Conservation (phyloP, 2,797 vertebrate genomes). For the Sarcoramphus papa region DNA sequence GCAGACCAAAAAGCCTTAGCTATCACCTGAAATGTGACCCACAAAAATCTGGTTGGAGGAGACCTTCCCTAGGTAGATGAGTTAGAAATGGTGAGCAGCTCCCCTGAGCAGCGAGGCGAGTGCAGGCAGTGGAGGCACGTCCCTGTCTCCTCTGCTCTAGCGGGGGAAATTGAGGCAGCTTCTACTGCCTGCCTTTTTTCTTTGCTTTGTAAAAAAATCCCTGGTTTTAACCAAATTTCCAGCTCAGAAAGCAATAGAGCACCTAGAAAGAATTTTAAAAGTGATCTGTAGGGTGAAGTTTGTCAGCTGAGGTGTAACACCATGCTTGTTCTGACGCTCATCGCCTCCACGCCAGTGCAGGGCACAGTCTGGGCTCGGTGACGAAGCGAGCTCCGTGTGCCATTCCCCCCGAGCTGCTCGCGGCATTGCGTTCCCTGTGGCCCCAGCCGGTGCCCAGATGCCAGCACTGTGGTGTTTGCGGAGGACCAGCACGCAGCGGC, state of each 20-base stretch:
- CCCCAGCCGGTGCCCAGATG: accelerated
- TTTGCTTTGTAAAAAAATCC: conserved; percentile 17
- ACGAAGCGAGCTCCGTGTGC: accelerated
- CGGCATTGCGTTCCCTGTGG: not conserved
- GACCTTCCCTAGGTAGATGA: not conserved
- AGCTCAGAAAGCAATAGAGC: not conserved
- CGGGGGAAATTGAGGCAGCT: not conserved
- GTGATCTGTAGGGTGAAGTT: not conserved
- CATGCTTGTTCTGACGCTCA: accelerated
- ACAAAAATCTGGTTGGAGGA: not conserved
- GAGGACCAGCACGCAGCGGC: not conserved
- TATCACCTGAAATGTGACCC: not conserved
- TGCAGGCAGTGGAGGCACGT: accelerated
- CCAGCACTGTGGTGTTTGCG: not conserved
- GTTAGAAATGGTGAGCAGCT: not conserved
- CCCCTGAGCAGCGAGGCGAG: accelerated
- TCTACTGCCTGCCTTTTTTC: conserved; percentile 12
- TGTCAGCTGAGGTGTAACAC: not conserved
- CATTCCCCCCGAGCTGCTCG: not conserved
- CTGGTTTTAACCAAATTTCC: not conserved
- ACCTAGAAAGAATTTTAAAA: not conserved
- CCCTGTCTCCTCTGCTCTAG: not conserved
- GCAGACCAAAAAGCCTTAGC: conserved; percentile 14
- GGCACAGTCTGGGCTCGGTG: not conserved
- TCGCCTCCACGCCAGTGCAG: not conserved